Conservation (phyloP, 2,888 invertebrate genomes). For the Creontiades dilutus region DNA sequence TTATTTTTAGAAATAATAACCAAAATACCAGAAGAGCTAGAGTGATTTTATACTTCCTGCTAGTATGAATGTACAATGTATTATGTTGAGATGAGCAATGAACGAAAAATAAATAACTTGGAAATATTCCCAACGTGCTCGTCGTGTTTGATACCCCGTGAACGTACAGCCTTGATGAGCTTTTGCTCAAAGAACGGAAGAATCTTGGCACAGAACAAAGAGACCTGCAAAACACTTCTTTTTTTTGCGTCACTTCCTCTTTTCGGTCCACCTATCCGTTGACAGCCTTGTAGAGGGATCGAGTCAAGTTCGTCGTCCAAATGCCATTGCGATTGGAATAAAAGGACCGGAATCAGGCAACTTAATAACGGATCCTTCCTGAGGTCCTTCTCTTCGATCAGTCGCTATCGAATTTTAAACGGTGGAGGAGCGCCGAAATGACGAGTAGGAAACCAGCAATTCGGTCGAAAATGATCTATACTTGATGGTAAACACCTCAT, state of each 20-base stretch:
- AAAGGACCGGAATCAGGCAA: neutral
- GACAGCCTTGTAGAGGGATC: neutral
- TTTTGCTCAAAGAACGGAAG: neutral
- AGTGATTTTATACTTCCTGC: conserved; percentile 27
- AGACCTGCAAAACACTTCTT: neutral
- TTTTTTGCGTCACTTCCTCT: neutral
- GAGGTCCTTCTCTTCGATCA: neutral
- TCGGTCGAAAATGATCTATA: too few relatives aligned
- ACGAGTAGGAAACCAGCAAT: neutral
- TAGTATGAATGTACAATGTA: too few relatives aligned
- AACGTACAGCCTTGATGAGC: neutral
- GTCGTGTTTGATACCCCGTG: neutral
- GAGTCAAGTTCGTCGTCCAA: neutral
- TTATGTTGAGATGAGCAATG: neutral
- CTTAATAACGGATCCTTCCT: neutral
- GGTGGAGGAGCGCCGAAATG: neutral
- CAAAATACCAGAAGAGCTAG: too few relatives aligned
- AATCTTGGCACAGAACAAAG: neutral
- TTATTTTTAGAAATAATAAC: too few relatives aligned
- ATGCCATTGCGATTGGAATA: neutral
- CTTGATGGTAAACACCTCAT: too few relatives aligned
- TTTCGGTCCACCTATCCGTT: neutral
- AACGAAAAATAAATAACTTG: conserved; percentile 1
- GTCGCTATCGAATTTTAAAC: neutral
- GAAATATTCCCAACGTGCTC: neutral